A percentile compares a stretch with the other conserved stretches of the same genome.
Evolutionary conservation across 1,140 invertebrate genomes (phyloP).

Genomic region (Lineus longissimus): DNA sequence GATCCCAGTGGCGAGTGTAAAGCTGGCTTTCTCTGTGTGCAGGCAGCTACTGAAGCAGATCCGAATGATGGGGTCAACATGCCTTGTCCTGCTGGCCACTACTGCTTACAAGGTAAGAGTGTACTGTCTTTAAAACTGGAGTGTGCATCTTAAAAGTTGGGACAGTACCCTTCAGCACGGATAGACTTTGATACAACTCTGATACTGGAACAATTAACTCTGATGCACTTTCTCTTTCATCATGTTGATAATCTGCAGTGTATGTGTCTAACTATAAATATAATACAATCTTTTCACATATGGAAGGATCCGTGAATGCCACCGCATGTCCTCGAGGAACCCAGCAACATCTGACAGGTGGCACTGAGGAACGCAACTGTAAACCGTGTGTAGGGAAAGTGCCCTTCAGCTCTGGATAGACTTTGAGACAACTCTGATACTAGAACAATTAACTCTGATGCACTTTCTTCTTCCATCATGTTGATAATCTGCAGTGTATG

Average conservation of each 20-base stretch:
- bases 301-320: slow-evolving; percentile 28
- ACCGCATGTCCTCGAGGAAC: slow-evolving; percentile 34
- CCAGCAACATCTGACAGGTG: slow-evolving; percentile 32
- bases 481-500: no score
- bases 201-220: no score
- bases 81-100: slow-evolving; percentile 45
- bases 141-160: neutral
- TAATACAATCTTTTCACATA: neutral
- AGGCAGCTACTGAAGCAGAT: slow-evolving; percentile 27
- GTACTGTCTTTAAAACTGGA: neutral
- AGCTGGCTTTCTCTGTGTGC: slow-evolving; percentile 41
- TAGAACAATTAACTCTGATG: no score
- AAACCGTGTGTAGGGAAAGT: slow-evolving; percentile 32
- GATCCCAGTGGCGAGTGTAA: slow-evolving; percentile 33
- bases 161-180: no score
- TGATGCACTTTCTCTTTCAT: no score
- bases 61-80: slow-evolving; percentile 40
- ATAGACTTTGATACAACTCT: no score
- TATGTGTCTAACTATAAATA: no score
- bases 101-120: slow-evolving; percentile 39
- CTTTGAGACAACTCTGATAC: no score
- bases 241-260: no score
- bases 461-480: no score
- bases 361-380: slow-evolving; percentile 27
- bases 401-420: no score